Conservation (phyloP, 2,113 vertebrate species). For the Callocephalon fimbriatum region DNA sequence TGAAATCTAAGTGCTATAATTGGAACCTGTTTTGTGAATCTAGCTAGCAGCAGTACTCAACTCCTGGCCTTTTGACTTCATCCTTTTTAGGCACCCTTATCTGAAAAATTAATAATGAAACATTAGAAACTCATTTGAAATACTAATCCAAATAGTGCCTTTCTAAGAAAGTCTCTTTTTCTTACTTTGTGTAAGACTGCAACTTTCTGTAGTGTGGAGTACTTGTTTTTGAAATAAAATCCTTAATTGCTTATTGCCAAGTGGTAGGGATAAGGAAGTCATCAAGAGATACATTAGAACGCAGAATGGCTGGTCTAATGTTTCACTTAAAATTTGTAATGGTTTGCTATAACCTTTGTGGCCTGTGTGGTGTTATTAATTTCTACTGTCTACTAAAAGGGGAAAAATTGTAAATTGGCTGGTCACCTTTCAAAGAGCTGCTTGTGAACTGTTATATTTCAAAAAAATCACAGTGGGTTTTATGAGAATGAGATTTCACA, state of each 20-base stretch:
- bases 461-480: background rate
- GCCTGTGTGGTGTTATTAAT: background rate
- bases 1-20: background rate
- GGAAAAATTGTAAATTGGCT: background rate
- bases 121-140: background rate
- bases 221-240: background rate
- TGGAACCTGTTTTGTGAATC: background rate
- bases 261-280: background rate
- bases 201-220: background rate
- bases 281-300: background rate
- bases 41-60: background rate
- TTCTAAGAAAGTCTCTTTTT: background rate
- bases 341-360: background rate
- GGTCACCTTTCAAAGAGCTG: background rate
- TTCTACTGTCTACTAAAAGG: background rate
- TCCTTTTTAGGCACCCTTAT: background rate
- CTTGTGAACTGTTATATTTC: background rate
- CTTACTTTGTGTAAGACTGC: background rate
- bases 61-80: background rate
- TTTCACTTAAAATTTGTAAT: background rate
- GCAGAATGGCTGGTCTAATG: background rate
- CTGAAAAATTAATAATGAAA: background rate
- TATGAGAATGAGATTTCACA: background rate
- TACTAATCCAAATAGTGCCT: background rate
- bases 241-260: background rate